Base-by-base conservation (phyloP, 2,797 vertebrate genomes). In the Triplophysa yarkandensis region DNA sequence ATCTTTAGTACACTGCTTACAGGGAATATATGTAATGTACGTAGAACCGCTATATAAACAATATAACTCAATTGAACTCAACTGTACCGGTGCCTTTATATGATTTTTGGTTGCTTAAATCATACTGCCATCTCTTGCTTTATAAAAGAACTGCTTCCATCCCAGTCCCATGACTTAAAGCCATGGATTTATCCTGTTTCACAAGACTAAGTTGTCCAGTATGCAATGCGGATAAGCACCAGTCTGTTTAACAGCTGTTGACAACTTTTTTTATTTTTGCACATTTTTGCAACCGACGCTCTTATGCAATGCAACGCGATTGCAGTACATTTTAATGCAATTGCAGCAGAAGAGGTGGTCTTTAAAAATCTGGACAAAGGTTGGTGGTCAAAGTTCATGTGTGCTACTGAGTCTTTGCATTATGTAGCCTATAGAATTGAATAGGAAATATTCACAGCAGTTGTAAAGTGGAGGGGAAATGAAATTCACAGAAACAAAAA, bases 121-220 rank as follows among this genome's bases (percentile, higher is more conserved):
- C 61, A 39, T 63, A 55, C 66, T 70, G 62, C 78, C 78, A 80
- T 79, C 84, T 83, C 19, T 30, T 77, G 77, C 23, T 27, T 4
- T 46, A 10, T 50, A 9, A 6, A 30, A 44, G 68, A 80, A 80
- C 19, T 65, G 43, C 74, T 69, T 21, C 48, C 30, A 27, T 32
- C 41, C 23, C 3, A 19, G 13, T 44, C 32, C 14, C 23, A 54
- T 2, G 34, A 39, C 44, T 36, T 46, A 27, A n/a, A 25, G 23
- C n/a, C 36, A 34, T 34, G n/a, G 7, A 25, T 14, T 28, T 5
- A 11, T 57, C 48, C 36, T 64, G 39, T 65, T 65, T 8, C 55
- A 36, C 50, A 74, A 57, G n/a, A 28, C 25, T 6, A 4, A 8
- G n/a, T 16, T 28, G 36, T 16, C 19, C 6, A 14, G 3, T 36